Evolutionary conservation across 2,797 vertebrate genomes (phyloP).

Genomic region (Gambusia yucatana): DNA sequence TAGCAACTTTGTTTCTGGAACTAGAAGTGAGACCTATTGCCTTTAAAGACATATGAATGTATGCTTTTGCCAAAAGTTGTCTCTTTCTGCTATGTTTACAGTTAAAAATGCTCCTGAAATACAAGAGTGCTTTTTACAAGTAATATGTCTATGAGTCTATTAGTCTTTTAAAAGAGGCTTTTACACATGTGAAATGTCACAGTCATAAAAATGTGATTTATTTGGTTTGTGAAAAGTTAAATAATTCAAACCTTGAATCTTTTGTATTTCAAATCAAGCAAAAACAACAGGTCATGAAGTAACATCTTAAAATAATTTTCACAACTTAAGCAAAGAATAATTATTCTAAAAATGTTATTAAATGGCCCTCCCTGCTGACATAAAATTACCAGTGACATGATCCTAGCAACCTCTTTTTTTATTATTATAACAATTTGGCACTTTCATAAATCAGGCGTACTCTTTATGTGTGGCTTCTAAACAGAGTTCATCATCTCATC

Average conservation of each 20-base stretch:
- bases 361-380: background rate
- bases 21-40: background rate
- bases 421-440: slow-evolving; percentile 4
- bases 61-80: background rate
- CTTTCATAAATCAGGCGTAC: background rate
- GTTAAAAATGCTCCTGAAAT: background rate
- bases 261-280: background rate
- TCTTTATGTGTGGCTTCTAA: background rate
- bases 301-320: background rate
- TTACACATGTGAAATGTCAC: background rate
- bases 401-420: background rate
- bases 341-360: background rate
- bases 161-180: background rate
- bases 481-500: background rate
- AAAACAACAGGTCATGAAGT: background rate
- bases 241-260: background rate
- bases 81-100: background rate
- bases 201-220: background rate
- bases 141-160: background rate
- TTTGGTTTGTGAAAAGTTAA: background rate
- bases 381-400: background rate
- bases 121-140: background rate
- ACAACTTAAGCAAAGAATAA: background rate
- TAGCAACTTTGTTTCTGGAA: background rate
- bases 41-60: background rate